Evolutionary conservation across 2,113 vertebrate species (phyloP).

Genomic region (Carassius auratus): DNA sequence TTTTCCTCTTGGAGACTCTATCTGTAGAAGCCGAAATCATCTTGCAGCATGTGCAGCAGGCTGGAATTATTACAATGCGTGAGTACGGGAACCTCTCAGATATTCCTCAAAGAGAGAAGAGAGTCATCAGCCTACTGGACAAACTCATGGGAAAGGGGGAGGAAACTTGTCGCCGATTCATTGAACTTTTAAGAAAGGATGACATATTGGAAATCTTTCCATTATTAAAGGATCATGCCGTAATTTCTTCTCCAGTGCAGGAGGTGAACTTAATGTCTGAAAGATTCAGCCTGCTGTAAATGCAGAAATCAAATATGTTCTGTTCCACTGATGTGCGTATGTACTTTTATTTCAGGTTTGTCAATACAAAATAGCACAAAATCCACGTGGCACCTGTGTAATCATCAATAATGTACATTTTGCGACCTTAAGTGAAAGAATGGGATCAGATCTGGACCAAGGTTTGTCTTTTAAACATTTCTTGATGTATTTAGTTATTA

Average conservation of each 20-base stretch:
- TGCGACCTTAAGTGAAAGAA: fast-evolving
- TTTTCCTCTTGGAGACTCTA: conserved; percentile 4
- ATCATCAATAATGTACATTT: conserved; percentile 72
- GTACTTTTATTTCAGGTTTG: conserved; percentile 48
- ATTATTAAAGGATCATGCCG: not conserved
- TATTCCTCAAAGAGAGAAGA: not conserved
- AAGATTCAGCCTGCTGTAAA: not conserved
- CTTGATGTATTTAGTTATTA: not conserved
- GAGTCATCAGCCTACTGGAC: conserved; percentile 62
- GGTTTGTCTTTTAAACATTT: conserved; percentile 52
- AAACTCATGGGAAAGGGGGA: conserved; percentile 68
- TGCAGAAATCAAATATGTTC: not conserved
- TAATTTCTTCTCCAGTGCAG: not conserved
- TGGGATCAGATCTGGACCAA: conserved; percentile 62
- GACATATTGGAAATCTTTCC: conserved; percentile 44
- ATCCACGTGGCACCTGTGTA: conserved; percentile 67
- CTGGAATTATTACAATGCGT: not conserved
- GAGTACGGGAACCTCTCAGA: conserved; percentile 67
- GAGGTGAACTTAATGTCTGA: not conserved
- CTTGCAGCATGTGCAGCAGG: conserved; percentile 55
- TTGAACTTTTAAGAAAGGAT: conserved; percentile 59
- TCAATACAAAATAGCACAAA: conserved; percentile 57
- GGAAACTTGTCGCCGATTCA: conserved; percentile 52
- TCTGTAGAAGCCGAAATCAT: conserved; percentile 49
- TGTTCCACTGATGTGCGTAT: not conserved